Conservation (phyloP, 2,888 invertebrate genomes). For the Pseudanteris insignis region DNA sequence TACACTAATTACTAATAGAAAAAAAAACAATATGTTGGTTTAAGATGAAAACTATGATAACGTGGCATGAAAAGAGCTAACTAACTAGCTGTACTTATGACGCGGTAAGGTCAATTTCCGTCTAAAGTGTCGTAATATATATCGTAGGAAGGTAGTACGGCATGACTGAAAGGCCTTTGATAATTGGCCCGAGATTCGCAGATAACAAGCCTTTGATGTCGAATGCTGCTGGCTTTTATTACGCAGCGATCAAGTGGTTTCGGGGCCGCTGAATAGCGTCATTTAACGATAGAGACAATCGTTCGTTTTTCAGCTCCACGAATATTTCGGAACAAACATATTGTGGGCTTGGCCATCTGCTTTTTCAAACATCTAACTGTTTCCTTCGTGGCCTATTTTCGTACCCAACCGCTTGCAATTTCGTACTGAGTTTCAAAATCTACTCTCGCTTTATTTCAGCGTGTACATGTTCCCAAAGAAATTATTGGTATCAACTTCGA, state of each 20-base stretch:
- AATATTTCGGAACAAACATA: no score
- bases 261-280: conserved; percentile 13
- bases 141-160: conserved; percentile 12
- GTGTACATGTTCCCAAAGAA: no score
- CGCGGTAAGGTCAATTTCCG: conserved; percentile 23
- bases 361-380: no score
- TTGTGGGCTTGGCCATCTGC: no score
- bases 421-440: no score
- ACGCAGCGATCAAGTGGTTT: conserved; percentile 15
- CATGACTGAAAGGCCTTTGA: conserved; percentile 46
- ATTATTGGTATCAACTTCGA: no score
- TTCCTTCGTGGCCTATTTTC: no score
- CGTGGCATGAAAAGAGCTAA: conserved; percentile 3
- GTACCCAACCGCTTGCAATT: no score
- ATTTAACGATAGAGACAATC: conserved; percentile 21
- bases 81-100: conserved; percentile 18
- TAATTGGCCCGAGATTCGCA: conserved; percentile 52
- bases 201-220: conserved; percentile 49
- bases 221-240: conserved; percentile 28
- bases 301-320: no score
- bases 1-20: no score
- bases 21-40: conserved; percentile 20
- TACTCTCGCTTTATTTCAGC: no score
- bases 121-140: conserved; percentile 18
- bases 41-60: conserved; percentile 16